Base-by-base conservation (phyloP, 2,888 invertebrate species). In the Rhopalosiphum nymphaeae region DNA sequence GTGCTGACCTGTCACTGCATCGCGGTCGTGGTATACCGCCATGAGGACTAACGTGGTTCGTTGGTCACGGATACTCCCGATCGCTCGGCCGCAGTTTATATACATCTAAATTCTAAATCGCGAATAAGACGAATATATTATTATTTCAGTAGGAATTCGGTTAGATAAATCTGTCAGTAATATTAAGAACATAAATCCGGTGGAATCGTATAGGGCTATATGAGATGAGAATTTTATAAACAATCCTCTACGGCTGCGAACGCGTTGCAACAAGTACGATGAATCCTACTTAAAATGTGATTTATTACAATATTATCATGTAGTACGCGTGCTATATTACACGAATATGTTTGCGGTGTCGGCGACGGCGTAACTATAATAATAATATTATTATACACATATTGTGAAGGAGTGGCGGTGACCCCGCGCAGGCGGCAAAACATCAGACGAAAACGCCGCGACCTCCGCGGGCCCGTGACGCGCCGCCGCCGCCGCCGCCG, bases 391-490 rank as follows among this genome's bases (percentile, higher is more conserved):
- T 36, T 36, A 36, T 36, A 36, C 36, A 36, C 36, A 36, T 36
- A 36, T 78, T 25, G 78, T 78, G 36, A 9, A 3, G 78, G 36
- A n/a, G n/a, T 67, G 16, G 78, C 21, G 78, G 78, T 78, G 78
- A 78, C 36, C 36, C 78, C 78, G 88, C 53, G n/a, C 36, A 5
- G 78, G 49, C 91, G 84, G 91, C 85, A 25, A 85, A 44, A 91
- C 53, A 91, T 91, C 53, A 91, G 85, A 91, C 56, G 42, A 56
- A 91, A 57, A 42, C 36, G 85, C 53, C 86, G 46, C 53, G 91
- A 85, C 91, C 91, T 91, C 91, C 84, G 84, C 67, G 78, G 21
- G 86, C 29, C 78, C 91, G 53, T 85, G 78, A 67, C 78, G 78
- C 26, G 91, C 91, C 57, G 89, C 42, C 53, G 88, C 53, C 44